Base-by-base conservation (phyloP, 2,113 vertebrate genomes). In the Elgaria multicarinata region DNA sequence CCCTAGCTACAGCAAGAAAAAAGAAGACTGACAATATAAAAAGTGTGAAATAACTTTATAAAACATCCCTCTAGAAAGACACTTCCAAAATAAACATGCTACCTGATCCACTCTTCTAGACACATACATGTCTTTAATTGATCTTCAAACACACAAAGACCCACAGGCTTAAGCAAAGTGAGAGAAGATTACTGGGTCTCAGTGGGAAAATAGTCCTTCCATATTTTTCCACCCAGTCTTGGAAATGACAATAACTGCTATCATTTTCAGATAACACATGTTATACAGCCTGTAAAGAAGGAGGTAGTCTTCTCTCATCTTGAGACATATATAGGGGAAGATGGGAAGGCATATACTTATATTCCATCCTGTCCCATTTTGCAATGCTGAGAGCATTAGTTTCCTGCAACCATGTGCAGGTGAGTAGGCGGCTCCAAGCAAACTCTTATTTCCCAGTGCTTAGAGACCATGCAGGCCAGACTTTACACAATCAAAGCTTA, bases 11-110 rank as follows among this genome's bases (percentile, higher is more conserved):
- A 94, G 33, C 10, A 79, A 88, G 88, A 92, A 0, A 13, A 22
- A 44, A 87, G 46, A 86, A 85, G 88, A 87, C 75, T 81, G 55
- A 86, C 85, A 91, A 86, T 83, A 86, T 44, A 92, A 36, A 67
- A 94, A 74, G 0, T 81, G 58, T 91, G 64, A 90, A 58, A 69
- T 58, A 85, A 1, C 55, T 75, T 66, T 92, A 89, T 24, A 10
- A 91, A 93, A 91, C 80, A 85, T 1, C 0, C n/a, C 22, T 89
- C 80, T 91, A 85, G 3, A 1, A 94, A 93, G 71, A 77, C 83
- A 92, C 31, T 88, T 89, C 55, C 33, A 66, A 91, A 89, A 90
- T 93, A 83, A 89, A 90, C 90, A 87, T 71, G 58, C 89, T 89
- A 93, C 75, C 66, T 87, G 66, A 89, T 88, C 86, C 39, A 88